Evolutionary conservation across 2,888 invertebrate species (phyloP), one percentile per base, ranked within the genome.

Genomic region (Agrotis ipsilon): DNA sequence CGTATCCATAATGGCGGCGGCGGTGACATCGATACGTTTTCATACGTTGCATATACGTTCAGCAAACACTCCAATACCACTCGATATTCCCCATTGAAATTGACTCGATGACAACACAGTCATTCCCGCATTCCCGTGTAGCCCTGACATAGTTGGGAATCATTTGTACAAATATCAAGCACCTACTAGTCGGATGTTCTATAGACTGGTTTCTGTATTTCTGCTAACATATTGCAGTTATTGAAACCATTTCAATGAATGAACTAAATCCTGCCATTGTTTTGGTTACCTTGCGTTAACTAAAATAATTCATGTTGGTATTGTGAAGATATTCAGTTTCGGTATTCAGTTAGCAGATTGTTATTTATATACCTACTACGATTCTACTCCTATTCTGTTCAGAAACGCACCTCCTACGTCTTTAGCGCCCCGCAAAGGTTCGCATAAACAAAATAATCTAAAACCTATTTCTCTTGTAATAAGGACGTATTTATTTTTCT

Each of bases 401-500:
- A 39, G 21, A 43, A 39, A 57, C 14, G 24, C 4, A 48, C n/a
- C n/a, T n/a, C 18, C 55, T 18, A 52, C 27, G 21, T 18, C 62
- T 68, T 68, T 24, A 60, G 58, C 48, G 61, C 39, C 24, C n/a
- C 27, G 21, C n/a, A 59, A 72, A 72, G 13, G 54, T 43, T 58
- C 59, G n/a, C 45, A 81, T 73, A 63, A 69, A 46, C 58, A 32
- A 81, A 78, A 74, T 72, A 74, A 72, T 72, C 62, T 69, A 39
- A 69, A 63, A 66, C 66, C 49, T 66, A 71, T 80, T 77, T 67
- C 75, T 63, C 52, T 52, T n/a, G 24, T 64, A 77, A 69, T 79
- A 83, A 80, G 72, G 72, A 77, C 81, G 75, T 74, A 81, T 79
- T 86, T 85, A 86, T 87, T 89, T 88, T 84, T 83, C 80, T 73